Evolutionary conservation across 1,140 invertebrate species (phyloP).

Genomic region (Ctenoplectra terminalis): DNA sequence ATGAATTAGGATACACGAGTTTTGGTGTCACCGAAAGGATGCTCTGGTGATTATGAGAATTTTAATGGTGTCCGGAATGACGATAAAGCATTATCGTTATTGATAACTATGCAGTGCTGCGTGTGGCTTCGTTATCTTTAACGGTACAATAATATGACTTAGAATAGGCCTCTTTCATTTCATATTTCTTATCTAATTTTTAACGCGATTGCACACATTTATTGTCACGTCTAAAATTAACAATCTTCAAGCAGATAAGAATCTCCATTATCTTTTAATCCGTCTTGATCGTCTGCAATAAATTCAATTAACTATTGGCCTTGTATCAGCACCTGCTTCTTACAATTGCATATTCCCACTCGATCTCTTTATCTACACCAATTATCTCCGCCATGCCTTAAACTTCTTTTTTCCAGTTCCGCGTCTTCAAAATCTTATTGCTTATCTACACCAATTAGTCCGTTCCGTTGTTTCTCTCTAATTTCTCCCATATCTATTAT

Average conservation of each 20-base stretch:
- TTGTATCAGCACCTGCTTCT: not conserved
- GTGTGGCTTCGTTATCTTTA: not conserved
- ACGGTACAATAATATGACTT: not conserved
- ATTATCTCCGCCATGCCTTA: not conserved
- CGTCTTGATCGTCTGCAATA: not conserved
- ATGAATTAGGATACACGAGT: too few relatives aligned
- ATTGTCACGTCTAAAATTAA: not conserved
- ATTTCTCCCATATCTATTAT: not conserved
- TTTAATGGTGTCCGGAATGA: not conserved
- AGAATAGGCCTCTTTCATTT: not conserved
- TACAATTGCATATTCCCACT: not conserved
- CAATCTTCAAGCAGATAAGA: not conserved
- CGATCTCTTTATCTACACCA: not conserved
- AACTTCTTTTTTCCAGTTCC: not conserved
- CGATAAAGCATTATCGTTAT: not conserved
- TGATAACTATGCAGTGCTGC: not conserved
- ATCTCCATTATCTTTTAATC: not conserved
- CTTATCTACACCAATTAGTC: not conserved
- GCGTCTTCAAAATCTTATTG: not conserved
- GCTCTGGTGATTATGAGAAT: not conserved
- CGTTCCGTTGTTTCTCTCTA: rapidly evolving
- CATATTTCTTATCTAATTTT: not conserved
- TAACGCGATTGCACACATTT: not conserved
- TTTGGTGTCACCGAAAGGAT: not conserved
- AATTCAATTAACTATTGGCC: not conserved